Evolutionary conservation across 2,888 invertebrate genomes (phyloP).

Genomic region (Plebejus anna): DNA sequence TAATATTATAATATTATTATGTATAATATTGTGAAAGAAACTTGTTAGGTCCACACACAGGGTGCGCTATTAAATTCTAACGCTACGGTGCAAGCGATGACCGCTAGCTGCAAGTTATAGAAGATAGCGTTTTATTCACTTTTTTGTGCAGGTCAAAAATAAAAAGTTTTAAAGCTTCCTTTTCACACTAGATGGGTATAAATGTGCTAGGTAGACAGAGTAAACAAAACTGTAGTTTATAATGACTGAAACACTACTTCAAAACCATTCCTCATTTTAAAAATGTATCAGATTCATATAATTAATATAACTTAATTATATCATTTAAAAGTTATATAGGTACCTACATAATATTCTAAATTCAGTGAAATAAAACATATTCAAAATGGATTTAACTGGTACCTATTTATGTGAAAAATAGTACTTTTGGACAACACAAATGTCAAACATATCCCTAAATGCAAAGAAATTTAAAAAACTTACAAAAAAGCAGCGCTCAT

Average conservation of each 20-base stretch:
- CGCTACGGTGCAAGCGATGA: conserved; percentile 49
- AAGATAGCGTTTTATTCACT: conserved; percentile 37
- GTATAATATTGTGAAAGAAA: conserved; percentile 67
- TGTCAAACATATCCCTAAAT: neutral
- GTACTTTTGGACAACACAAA: neutral
- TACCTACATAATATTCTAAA: too few relatives aligned
- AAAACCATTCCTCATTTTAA: too few relatives aligned
- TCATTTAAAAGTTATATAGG: too few relatives aligned
- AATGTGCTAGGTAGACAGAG: neutral
- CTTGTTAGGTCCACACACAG: conserved; percentile 69
- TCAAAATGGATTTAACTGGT: too few relatives aligned
- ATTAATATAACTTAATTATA: too few relatives aligned
- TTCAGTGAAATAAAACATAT: too few relatives aligned
- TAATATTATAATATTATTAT: conserved; percentile 68
- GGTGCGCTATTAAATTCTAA: conserved; percentile 75
- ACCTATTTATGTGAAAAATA: neutral
- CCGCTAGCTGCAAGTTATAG: conserved; percentile 35
- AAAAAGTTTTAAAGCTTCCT: neutral
- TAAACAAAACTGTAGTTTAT: neutral
- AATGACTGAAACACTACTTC: neutral
- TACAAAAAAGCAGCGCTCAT: conserved; percentile 33
- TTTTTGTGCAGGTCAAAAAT: neutral
- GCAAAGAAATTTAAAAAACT: neutral
- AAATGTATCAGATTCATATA: too few relatives aligned
- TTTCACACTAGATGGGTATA: neutral